Conservation (phyloP, 1,140 invertebrate species). For the Fopius arisanus region DNA sequence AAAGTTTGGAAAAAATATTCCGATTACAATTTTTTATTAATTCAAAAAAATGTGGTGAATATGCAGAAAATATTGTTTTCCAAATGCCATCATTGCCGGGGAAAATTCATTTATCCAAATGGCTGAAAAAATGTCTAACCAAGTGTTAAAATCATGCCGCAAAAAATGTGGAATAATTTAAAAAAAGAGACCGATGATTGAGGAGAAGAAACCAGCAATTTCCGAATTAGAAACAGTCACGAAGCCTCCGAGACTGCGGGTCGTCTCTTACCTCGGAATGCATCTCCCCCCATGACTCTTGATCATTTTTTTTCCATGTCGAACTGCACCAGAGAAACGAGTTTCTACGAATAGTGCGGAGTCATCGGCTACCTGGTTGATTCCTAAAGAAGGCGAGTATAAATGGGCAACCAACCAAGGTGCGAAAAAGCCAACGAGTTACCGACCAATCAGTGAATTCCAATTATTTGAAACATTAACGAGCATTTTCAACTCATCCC, state of each 20-base stretch:
- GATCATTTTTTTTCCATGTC: background rate
- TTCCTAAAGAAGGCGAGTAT: constrained; percentile 26
- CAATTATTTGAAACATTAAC: background rate
- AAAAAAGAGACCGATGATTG: background rate
- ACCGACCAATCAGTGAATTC: constrained; percentile 43
- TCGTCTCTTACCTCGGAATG: constrained; percentile 9
- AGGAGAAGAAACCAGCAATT: constrained; percentile 55
- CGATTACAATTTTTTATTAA: too few relatives aligned
- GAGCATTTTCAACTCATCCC: background rate
- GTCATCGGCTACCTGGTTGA: constrained; percentile 57
- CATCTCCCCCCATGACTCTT: constrained; percentile 28
- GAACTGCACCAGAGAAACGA: constrained; percentile 24
- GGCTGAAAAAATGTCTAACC: background rate
- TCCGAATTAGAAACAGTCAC: constrained; percentile 56
- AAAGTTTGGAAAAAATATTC: too few relatives aligned
- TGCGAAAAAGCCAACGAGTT: constrained; percentile 44
- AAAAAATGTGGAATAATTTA: constrained; percentile 10
- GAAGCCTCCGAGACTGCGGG: constrained; percentile 38
- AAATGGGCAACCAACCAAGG: constrained; percentile 39
- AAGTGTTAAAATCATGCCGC: background rate
- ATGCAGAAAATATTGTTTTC: too few relatives aligned
- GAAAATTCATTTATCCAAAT: background rate
- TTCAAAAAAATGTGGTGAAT: too few relatives aligned
- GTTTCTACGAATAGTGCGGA: constrained; percentile 40
- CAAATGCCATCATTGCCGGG: background rate